Evolutionary conservation across 92 coral and sea anemone species (phyloP).

Genomic region (Virgularia gustaviana): DNA sequence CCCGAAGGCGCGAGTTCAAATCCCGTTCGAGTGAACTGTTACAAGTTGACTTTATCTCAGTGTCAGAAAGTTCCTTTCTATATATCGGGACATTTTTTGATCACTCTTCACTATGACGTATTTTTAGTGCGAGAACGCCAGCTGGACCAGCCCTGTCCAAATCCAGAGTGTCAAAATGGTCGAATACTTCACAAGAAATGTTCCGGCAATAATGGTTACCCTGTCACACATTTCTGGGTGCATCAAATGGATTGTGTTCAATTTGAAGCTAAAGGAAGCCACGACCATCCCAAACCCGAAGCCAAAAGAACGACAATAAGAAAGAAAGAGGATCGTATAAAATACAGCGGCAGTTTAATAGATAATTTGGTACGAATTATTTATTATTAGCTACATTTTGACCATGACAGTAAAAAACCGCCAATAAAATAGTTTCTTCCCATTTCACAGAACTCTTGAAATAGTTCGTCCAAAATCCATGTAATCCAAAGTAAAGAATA

Average conservation of each 20-base stretch:
- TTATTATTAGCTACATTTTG: too few relatives aligned
- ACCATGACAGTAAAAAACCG: too few relatives aligned
- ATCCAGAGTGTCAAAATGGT: slow-evolving; percentile 72
- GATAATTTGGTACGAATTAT: slow-evolving; percentile 14
- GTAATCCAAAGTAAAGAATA: too few relatives aligned
- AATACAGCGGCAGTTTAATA: slow-evolving; percentile 26
- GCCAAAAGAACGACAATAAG: slow-evolving; percentile 51
- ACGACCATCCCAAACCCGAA: slow-evolving; percentile 91
- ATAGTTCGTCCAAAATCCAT: too few relatives aligned
- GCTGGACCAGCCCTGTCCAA: slow-evolving; percentile 91
- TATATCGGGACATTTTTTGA: neutral
- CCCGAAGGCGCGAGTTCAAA: too few relatives aligned
- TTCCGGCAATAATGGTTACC: slow-evolving; percentile 94
- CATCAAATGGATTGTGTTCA: slow-evolving; percentile 94
- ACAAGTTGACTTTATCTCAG: too few relatives aligned
- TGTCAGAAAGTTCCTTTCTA: too few relatives aligned
- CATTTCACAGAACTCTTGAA: too few relatives aligned
- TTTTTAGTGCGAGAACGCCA: slow-evolving; percentile 92
- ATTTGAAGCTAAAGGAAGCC: slow-evolving; percentile 90
- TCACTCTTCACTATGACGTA: too few relatives aligned
- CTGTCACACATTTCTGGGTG: slow-evolving; percentile 97
- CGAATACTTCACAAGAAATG: slow-evolving; percentile 78
- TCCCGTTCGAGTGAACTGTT: neutral
- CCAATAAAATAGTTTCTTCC: too few relatives aligned
- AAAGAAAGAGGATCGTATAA: neutral